phyloP scores from a whole-genome alignment of 2,888 invertebrate species.

The Dugesia japonica region DNA sequence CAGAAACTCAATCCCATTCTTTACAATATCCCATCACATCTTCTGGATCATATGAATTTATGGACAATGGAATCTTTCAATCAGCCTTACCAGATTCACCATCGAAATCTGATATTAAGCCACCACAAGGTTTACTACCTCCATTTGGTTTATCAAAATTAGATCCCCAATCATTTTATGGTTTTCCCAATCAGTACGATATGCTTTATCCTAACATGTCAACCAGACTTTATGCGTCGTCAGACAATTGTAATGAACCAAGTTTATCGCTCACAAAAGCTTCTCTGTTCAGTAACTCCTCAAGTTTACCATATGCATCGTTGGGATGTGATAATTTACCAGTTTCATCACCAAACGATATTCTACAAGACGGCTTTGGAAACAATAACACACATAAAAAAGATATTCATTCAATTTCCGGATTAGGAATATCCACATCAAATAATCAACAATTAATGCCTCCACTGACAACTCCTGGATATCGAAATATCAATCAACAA shows the following conservation, averaged over 20 bases:
- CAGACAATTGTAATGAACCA: slow-evolving; percentile 1
- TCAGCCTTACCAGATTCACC: not conserved
- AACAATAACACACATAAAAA: not conserved
- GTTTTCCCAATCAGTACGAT: not conserved
- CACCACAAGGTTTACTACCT: not conserved
- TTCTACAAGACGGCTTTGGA: not conserved
- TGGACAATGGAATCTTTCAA: not conserved
- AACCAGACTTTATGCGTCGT: slow-evolving; percentile 3
- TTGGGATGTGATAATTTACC: not conserved
- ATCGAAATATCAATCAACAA: slow-evolving; percentile 11
- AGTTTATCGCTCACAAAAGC: slow-evolving; percentile 8
- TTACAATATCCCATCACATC: slow-evolving; percentile 1
- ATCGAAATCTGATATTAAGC: not conserved
- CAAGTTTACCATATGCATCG: not conserved
- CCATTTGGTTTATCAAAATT: not conserved
- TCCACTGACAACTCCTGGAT: not conserved
- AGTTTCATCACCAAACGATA: not conserved
- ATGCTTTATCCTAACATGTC: slow-evolving; percentile 1
- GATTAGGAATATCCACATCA: not conserved
- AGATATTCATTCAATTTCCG: slow-evolving; percentile 1
- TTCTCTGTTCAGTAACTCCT: not conserved
- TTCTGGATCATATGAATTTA: not conserved
- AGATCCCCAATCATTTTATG: not conserved
- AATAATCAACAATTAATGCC: slow-evolving; percentile 20
- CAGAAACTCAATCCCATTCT: slow-evolving; percentile 7